phyloP scores from a whole-genome alignment of 1,140 invertebrate species.

The Lepidurus apus region DNA sequence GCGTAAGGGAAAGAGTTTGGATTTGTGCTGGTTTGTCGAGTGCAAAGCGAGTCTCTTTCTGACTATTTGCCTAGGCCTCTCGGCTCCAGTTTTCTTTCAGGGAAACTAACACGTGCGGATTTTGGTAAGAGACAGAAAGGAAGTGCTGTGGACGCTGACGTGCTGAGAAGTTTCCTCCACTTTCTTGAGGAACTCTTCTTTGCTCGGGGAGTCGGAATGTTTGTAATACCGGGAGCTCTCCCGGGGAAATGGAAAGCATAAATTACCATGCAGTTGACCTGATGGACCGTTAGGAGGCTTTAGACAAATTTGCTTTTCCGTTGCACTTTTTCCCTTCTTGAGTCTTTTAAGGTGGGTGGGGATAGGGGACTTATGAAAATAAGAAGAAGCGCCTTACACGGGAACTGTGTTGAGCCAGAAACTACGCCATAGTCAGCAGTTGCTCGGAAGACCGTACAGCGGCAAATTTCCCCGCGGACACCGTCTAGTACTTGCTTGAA shows the following conservation, averaged over 20 bases:
- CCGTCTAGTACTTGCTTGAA: background rate
- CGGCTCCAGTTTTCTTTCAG: background rate
- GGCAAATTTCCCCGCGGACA: slow-evolving; percentile 6
- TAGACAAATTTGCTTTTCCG: background rate
- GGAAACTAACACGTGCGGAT: background rate
- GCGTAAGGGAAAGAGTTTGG: background rate
- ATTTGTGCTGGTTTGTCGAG: background rate
- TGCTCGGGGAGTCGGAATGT: background rate
- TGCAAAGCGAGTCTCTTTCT: background rate
- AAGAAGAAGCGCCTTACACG: background rate
- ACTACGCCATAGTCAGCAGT: slow-evolving; percentile 5
- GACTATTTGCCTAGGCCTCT: background rate
- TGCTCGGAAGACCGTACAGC: background rate
- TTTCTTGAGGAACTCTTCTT: background rate
- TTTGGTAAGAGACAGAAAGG: background rate
- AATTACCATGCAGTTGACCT: background rate
- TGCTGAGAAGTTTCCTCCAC: background rate
- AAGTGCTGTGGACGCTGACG: background rate
- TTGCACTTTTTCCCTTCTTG: background rate
- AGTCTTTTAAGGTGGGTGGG: background rate
- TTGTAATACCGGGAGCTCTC: background rate
- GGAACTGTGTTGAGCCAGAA: background rate
- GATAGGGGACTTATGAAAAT: background rate
- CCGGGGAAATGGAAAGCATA: background rate
- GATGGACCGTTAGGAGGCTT: background rate